Base-by-base conservation (phyloP, 2,113 vertebrate species). In the Phoenicopterus ruber region DNA sequence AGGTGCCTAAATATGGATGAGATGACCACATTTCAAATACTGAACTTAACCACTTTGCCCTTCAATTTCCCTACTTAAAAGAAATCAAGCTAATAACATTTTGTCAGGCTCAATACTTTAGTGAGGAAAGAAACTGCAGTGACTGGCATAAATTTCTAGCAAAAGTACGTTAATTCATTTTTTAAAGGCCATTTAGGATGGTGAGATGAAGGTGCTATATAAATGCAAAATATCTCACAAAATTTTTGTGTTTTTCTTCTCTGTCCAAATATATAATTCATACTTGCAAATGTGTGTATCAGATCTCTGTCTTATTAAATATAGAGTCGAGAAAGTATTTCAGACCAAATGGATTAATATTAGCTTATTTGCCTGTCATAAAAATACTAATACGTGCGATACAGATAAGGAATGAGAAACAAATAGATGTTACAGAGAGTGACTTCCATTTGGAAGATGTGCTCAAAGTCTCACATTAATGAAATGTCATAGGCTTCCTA, bases 1-100 rank as follows among this genome's bases (percentile, higher is more conserved):
- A 72, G 36, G 20, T 85, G 24, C 49, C 84, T 96, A 95, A 94
- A 95, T 88, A 76, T 86, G 58, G 86, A 97, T 94, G 70, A 91
- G 86, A 73, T 93, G 32, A 11, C 74, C 71, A 82, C 10, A 4
- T 83, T 91, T 95, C 58, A 94, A 82, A 87, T 44, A 12, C 66
- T 89, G 62, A 84, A 44, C 1, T 7, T 73, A 87, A 71, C 50
- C 31, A 85, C 46, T 93, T 93, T 77, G 50, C 50, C 78, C 66
- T 97, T 94, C 70, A 80, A 42, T 90, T 94, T 97, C n/a, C 18
- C 42, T 86, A 28, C 74, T 82, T 93, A 72, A 10, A 85, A 93
- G 82, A 88, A 94, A 95, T 94, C 49, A 77, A 93, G 29, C 3
- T 88, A 80, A 73, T 93, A 96, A 88, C 9, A 59, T 81, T 95